Evolutionary conservation across 2,113 vertebrate species (phyloP).

Genomic region (Chionis minor): DNA sequence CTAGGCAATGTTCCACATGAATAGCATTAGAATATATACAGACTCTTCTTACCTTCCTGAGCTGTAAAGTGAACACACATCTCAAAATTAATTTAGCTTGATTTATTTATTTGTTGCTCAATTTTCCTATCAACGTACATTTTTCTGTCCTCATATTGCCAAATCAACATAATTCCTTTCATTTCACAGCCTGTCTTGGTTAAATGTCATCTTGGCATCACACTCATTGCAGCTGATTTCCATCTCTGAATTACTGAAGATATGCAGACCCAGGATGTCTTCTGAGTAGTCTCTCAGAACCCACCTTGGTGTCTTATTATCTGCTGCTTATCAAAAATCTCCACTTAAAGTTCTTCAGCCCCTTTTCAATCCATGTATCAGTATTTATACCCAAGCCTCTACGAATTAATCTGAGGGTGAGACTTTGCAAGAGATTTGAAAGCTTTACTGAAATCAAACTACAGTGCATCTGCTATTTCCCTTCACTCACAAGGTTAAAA

Average conservation of each 20-base stretch:
- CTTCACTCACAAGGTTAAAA: conserved; percentile 6
- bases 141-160: not conserved
- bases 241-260: not conserved
- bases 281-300: not conserved
- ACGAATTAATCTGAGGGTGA: conserved; percentile 24
- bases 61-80: not conserved
- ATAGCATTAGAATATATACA: not conserved
- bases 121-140: not conserved
- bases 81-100: not conserved
- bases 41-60: not conserved
- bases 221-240: not conserved
- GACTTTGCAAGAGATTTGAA: conserved; percentile 31
- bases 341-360: not conserved
- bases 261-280: not conserved
- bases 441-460: conserved; percentile 17
- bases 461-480: not conserved
- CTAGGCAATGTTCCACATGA: not conserved
- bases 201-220: not conserved
- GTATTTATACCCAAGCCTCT: conserved; percentile 11
- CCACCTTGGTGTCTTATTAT: not conserved
- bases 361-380: not conserved
- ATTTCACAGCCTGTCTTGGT: not conserved
- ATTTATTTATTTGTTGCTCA: not conserved
- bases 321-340: conserved; percentile 15
- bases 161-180: not conserved